Evolutionary conservation across 2,888 invertebrate genomes (phyloP).

Genomic region (Belgica antarctica): DNA sequence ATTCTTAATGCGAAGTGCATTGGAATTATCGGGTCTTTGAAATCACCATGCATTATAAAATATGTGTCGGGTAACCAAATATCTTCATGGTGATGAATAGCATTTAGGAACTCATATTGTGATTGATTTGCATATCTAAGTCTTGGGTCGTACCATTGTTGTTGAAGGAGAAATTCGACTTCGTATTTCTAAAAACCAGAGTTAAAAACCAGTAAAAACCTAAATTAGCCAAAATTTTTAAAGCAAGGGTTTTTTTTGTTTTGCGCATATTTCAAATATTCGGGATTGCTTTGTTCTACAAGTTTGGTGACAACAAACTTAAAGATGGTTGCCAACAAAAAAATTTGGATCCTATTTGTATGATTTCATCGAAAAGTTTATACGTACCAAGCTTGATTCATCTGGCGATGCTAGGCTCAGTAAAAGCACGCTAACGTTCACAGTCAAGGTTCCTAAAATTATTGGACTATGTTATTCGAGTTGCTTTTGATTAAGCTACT

Average conservation of each 20-base stretch:
- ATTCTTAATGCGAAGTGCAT: constrained; percentile 91
- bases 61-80: constrained; percentile 94
- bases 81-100: constrained; percentile 87
- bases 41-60: constrained; percentile 95
- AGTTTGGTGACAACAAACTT: too few species aligned
- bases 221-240: not conserved
- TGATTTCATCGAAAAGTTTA: too few species aligned
- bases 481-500: too few species aligned
- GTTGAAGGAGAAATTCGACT: constrained; percentile 89
- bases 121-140: constrained; percentile 85
- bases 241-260: too few species aligned
- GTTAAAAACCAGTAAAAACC: constrained; percentile 43
- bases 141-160: constrained; percentile 90
- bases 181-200: constrained; percentile 88
- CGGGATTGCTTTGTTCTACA: too few species aligned
- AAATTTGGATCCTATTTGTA: too few species aligned
- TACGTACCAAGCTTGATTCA: constrained; percentile 91
- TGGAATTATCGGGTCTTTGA: constrained; percentile 89
- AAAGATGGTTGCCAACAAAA: too few species aligned
- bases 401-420: constrained; percentile 93
- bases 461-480: too few species aligned
- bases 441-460: constrained; percentile 89
- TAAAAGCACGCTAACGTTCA: constrained; percentile 90
- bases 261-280: too few species aligned
- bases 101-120: constrained; percentile 84